Evolutionary conservation across 2,797 vertebrate genomes (phyloP).

Genomic region (Aulostomus chinensis): DNA sequence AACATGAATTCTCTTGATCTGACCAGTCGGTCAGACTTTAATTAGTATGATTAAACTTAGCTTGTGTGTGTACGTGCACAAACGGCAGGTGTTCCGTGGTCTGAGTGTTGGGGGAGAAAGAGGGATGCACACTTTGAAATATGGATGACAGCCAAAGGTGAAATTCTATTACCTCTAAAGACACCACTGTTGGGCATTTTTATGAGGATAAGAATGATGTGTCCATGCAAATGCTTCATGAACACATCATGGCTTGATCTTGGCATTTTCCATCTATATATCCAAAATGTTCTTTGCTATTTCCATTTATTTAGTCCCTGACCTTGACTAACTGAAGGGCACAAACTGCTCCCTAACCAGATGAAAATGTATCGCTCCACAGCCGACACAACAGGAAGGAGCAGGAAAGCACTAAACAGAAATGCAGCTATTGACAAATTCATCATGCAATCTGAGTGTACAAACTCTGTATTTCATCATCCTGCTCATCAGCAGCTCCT

Average conservation of each 20-base stretch:
- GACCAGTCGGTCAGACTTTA: too few species aligned
- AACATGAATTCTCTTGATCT: too few species aligned
- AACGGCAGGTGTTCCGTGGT: slow-evolving; percentile 11
- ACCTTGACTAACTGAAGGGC: slow-evolving; percentile 55
- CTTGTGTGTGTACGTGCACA: slow-evolving; percentile 11
- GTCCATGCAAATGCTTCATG: slow-evolving; percentile 31
- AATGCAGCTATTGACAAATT: slow-evolving; percentile 69
- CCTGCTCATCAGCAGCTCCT: slow-evolving; percentile 83
- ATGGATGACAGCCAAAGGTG: slow-evolving; percentile 31
- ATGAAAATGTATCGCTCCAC: slow-evolving; percentile 63
- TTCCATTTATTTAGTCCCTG: slow-evolving; percentile 50
- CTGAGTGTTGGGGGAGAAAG: not conserved
- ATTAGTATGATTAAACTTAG: slow-evolving; percentile 27
- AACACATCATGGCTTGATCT: slow-evolving; percentile 15
- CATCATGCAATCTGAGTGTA: slow-evolving; percentile 73
- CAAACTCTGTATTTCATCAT: slow-evolving; percentile 86
- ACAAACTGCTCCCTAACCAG: slow-evolving; percentile 27
- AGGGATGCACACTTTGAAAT: slow-evolving; percentile 6
- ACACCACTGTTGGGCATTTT: slow-evolving; percentile 15
- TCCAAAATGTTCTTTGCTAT: slow-evolving; percentile 28
- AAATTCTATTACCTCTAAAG: slow-evolving; percentile 28
- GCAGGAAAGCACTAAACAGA: slow-evolving; percentile 56
- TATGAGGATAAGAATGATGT: slow-evolving; percentile 37
- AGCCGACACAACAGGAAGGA: slow-evolving; percentile 1
- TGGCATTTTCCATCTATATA: slow-evolving; percentile 56